Percentiles rank a stretch among this genome's conserved stretches.
phyloP scores from a whole-genome alignment of 2,888 invertebrate genomes.

The Rhabditophanes sp. region DNA sequence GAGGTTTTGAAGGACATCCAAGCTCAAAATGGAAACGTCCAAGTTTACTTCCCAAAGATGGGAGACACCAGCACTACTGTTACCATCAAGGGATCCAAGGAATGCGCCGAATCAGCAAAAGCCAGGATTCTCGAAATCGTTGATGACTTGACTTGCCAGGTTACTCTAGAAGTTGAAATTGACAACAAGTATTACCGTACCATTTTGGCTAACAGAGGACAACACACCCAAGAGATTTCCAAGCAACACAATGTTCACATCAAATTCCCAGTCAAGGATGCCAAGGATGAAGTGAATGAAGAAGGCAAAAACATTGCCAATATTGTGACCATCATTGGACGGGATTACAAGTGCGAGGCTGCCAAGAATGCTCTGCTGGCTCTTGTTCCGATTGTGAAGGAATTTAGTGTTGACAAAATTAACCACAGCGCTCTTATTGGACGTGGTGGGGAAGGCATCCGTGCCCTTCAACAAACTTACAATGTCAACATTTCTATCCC shows the following conservation, averaged over 20 bases:
- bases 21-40: conserved; percentile 58
- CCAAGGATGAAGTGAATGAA: conserved; percentile 7
- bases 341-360: conserved; percentile 25
- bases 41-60: conserved; percentile 75
- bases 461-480: conserved; percentile 26
- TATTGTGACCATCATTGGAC: conserved; percentile 21
- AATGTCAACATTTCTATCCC: conserved; percentile 29
- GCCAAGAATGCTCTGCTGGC: conserved; percentile 41
- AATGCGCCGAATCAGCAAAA: conserved; percentile 84
- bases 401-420: too few species aligned
- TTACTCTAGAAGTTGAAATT: conserved; percentile 49
- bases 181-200: conserved; percentile 79
- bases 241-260: conserved; percentile 76
- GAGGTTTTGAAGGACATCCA: conserved; percentile 70
- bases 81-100: conserved; percentile 57
- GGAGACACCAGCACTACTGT: conserved; percentile 43
- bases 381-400: conserved; percentile 51
- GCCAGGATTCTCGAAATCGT: conserved; percentile 74
- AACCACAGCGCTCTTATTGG: conserved; percentile 86
- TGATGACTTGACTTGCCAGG: conserved; percentile 53
- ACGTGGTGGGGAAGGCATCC: conserved; percentile 65
- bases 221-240: conserved; percentile 51
- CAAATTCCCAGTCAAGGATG: conserved; percentile 74
- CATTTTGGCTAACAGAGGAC: too few species aligned
- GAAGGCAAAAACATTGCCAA: conserved; percentile 12